Base-by-base conservation (phyloP, 1,140 invertebrate species). In the Drosophila nikananu region DNA sequence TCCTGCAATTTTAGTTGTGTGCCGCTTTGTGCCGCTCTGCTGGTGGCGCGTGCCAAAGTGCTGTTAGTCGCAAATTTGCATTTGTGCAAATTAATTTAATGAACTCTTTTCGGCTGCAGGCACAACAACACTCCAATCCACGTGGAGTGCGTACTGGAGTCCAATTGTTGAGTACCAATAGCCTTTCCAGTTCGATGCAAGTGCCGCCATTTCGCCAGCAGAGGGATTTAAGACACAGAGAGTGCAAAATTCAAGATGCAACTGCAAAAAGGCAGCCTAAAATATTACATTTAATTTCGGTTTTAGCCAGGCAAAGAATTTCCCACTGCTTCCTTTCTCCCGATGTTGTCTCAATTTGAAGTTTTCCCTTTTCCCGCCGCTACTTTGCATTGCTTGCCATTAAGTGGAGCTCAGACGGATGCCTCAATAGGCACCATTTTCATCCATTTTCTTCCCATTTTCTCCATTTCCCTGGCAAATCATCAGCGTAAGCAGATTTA, bases 1-100 rank as follows among this genome's bases (percentile, higher is more conserved):
- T 27, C 12, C 25, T 49, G 13, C 46, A 25, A 51, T 61, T 71
- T 44, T 42, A 60, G 51, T 52, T 70, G 77, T 32, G 23, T 76
- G 54, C 48, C 55, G 59, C n/a, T 55, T 83, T 42, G 48, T 71
- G 42, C 41, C 49, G 63, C 51, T 59, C 59, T 83, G 70, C 57
- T 64, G 63, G 49, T 55, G 77, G 86, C 81, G 86, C 86, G 86
- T 89, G 86, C 86, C 86, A 80, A 89, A 89, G 86, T 89, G 86
- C 73, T 70, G 84, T 89, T 84, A 80, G 80, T 55, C 73, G 70
- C 35, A 84, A 90, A 89, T 89, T 86, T 89, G 86, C 86, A 86
- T 89, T 89, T 89, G 83, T 79, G 84, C 86, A 89, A 90, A 89
- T 86, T 89, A 89, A 90, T 90, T 89, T 89, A 89, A 89, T 90